Conservation (phyloP, 2,888 invertebrate genomes). For the Drosophila algonquin region DNA sequence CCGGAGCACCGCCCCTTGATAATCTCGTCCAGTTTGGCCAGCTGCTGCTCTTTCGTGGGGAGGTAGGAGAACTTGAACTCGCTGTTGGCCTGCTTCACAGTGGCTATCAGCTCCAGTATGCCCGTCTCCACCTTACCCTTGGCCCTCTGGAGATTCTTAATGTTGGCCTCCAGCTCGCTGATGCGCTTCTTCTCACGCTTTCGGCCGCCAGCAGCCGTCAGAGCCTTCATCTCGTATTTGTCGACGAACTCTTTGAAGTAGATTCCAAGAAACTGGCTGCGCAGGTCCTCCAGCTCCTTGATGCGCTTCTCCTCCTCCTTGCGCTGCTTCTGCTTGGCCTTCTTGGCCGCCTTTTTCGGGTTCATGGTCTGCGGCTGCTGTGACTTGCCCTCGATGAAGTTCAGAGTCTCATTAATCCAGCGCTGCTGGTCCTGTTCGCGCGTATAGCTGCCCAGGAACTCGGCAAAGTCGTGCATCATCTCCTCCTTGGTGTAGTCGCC, state of each 20-base stretch:
- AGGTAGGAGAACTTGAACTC: constrained; percentile 83
- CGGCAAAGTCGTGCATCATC: constrained; percentile 81
- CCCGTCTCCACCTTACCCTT: constrained; percentile 82
- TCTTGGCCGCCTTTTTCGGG: constrained; percentile 84
- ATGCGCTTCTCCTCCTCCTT: constrained; percentile 83
- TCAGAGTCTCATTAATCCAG: constrained; percentile 83
- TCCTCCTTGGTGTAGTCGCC: constrained; percentile 71
- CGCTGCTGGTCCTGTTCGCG: constrained; percentile 80
- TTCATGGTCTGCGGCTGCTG: constrained; percentile 80
- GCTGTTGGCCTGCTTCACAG: constrained; percentile 81
- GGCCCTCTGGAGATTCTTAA: constrained; percentile 83
- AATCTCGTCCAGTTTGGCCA: constrained; percentile 75
- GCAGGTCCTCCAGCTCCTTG: constrained; percentile 81
- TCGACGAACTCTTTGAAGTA: constrained; percentile 83
- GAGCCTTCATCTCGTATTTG: constrained; percentile 80
- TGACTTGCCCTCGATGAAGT: constrained; percentile 81
- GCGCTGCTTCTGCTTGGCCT: constrained; percentile 83
- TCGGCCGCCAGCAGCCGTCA: constrained; percentile 77
- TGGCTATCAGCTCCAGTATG: constrained; percentile 83
- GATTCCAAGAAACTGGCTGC: constrained; percentile 82
- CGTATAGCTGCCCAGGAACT: constrained; percentile 79
- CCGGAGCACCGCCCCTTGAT: constrained; percentile 31
- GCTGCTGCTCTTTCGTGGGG: constrained; percentile 83
- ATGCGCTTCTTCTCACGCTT: constrained; percentile 83
- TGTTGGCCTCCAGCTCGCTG: constrained; percentile 80